Conservation (phyloP, 2,113 vertebrate species). For the Propithecus coquereli region DNA sequence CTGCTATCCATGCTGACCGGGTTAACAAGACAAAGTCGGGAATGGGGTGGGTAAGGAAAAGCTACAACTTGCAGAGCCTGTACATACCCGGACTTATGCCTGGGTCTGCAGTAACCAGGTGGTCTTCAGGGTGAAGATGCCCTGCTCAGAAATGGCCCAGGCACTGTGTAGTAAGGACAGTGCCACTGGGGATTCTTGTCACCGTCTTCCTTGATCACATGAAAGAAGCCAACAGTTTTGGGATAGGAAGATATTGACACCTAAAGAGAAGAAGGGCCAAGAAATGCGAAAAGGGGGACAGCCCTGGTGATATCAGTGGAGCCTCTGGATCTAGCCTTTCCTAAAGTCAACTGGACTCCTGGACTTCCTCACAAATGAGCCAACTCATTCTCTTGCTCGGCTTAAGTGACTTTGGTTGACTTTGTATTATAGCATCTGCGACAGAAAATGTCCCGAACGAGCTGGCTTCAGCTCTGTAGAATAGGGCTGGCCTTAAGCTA, state of each 20-base stretch:
- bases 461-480: not conserved
- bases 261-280: not conserved
- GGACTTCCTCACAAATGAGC: not conserved
- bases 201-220: not conserved
- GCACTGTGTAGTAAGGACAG: not conserved
- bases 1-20: not conserved
- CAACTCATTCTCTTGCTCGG: not conserved
- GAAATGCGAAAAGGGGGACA: not conserved
- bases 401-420: not conserved
- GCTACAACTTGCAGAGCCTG: not conserved
- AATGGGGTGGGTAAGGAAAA: not conserved
- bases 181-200: not conserved
- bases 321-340: not conserved
- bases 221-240: not conserved
- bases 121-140: not conserved
- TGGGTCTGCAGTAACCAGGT: not conserved
- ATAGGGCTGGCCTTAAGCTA: not conserved
- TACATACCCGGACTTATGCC: rapidly evolving
- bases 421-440: not conserved
- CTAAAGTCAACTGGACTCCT: not conserved
- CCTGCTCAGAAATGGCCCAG: not conserved
- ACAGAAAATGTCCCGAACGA: not conserved
- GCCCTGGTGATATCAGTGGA: not conserved
- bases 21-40: not conserved
- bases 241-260: not conserved